A percentile compares a stretch with the other conserved stretches of the same genome.
These are phyloP conservation scores for Pinctada fucata DNA, from an alignment of 2,888 invertebrate species.

Conservation along the genomic window DNA sequence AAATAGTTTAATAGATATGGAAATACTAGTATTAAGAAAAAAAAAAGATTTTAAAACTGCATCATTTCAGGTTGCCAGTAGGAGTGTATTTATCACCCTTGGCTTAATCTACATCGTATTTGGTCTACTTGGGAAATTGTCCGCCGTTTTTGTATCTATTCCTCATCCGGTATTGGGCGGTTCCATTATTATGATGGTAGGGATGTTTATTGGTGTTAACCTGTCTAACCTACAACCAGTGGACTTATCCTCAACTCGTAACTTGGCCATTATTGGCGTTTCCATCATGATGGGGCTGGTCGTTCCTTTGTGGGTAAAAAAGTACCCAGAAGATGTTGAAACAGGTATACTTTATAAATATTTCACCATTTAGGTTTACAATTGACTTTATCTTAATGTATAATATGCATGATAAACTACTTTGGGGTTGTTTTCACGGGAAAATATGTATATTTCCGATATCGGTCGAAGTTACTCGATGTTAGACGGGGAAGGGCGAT, in stretches of 20 bases:
- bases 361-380: neutral
- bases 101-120: conserved; percentile 74
- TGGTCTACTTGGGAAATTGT: conserved; percentile 76
- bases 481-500: too few relatives aligned
- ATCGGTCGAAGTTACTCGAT: too few relatives aligned
- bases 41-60: too few relatives aligned
- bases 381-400: too few relatives aligned
- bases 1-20: too few relatives aligned
- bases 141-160: conserved; percentile 76
- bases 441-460: too few relatives aligned
- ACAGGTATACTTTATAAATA: conserved; percentile 49
- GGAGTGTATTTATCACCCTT: conserved; percentile 74
- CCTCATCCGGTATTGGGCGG: conserved; percentile 77
- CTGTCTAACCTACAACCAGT: conserved; percentile 77
- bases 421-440: too few relatives aligned
- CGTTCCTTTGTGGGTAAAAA: conserved; percentile 62
- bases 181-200: conserved; percentile 57
- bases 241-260: conserved; percentile 87
- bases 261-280: conserved; percentile 91
- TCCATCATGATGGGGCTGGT: conserved; percentile 89
- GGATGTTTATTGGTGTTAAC: conserved; percentile 59
- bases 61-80: conserved; percentile 71
- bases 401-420: too few relatives aligned
- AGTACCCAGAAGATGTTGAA: conserved; percentile 50
- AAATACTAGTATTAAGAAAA: too few relatives aligned